Conservation (phyloP, 1,140 invertebrate genomes). For the Meloidogyne hapla region DNA sequence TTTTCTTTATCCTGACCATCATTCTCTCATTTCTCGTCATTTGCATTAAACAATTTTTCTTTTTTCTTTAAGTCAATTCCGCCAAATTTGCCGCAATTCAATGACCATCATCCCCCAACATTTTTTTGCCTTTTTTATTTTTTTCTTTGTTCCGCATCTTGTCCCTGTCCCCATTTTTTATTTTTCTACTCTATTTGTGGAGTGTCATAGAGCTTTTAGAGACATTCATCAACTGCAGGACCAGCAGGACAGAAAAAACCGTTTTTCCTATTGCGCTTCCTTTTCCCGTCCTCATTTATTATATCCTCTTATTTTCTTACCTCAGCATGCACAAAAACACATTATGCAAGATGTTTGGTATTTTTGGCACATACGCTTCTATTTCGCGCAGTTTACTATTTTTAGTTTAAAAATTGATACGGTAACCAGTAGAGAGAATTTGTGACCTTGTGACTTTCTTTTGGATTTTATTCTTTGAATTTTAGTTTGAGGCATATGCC, state of each 20-base stretch:
- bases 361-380: neutral
- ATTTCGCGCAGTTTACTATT: no score
- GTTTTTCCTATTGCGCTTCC: neutral
- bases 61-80: neutral
- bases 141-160: neutral
- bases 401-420: no score
- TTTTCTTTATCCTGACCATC: neutral
- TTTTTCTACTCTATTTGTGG: neutral
- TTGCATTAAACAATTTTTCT: neutral
- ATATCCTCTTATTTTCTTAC: no score
- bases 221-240: neutral
- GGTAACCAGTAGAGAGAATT: no score
- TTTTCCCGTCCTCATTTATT: neutral
- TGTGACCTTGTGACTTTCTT: no score
- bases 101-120: no score
- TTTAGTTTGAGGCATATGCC: no score
- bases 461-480: no score
- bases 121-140: neutral
- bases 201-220: neutral
- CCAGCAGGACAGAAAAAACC: neutral
- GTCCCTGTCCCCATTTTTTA: neutral
- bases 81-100: neutral
- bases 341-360: neutral
- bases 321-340: neutral
- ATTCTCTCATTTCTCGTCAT: neutral